Conservation (phyloP, 2,797 vertebrate genomes). For the Ctenosaura bakeri region DNA sequence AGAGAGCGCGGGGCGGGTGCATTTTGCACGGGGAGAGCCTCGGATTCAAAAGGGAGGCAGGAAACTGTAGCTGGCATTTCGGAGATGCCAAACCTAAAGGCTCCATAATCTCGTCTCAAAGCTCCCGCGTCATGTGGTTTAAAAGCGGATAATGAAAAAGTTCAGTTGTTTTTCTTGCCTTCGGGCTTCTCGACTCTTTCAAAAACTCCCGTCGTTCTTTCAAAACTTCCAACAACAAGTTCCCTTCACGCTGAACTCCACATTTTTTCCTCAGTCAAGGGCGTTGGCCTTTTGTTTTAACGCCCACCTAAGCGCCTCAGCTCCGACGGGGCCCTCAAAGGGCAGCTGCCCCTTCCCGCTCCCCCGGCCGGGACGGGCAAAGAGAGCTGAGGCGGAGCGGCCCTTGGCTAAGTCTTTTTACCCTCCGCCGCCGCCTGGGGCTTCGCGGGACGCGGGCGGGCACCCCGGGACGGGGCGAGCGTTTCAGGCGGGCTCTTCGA, state of each 20-base stretch:
- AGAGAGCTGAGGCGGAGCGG: neutral
- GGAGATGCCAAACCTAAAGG: conserved; percentile 15
- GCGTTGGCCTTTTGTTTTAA: conserved; percentile 40
- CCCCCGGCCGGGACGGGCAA: neutral
- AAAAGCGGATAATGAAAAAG: neutral
- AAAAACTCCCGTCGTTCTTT: neutral
- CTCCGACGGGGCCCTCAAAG: neutral
- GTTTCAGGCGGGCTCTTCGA: neutral
- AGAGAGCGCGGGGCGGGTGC: neutral
- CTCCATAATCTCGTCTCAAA: neutral
- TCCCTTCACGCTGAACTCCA: neutral
- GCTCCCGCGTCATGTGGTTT: neutral
- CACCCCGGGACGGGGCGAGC: neutral
- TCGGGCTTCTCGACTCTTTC: neutral
- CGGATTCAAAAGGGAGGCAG: conserved; percentile 12
- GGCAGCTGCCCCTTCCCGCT: neutral
- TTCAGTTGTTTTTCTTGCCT: neutral
- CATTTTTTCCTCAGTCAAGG: conserved; percentile 8
- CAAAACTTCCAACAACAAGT: neutral
- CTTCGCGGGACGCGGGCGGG: neutral
- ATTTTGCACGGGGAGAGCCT: conserved; percentile 16
- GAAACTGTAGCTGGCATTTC: conserved; percentile 34
- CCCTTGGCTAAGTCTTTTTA: neutral
- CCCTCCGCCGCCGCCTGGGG: neutral
- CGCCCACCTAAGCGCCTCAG: conserved; percentile 17